Base-by-base conservation (phyloP, 1,140 invertebrate genomes). In the Panagrolaimus sp. region DNA sequence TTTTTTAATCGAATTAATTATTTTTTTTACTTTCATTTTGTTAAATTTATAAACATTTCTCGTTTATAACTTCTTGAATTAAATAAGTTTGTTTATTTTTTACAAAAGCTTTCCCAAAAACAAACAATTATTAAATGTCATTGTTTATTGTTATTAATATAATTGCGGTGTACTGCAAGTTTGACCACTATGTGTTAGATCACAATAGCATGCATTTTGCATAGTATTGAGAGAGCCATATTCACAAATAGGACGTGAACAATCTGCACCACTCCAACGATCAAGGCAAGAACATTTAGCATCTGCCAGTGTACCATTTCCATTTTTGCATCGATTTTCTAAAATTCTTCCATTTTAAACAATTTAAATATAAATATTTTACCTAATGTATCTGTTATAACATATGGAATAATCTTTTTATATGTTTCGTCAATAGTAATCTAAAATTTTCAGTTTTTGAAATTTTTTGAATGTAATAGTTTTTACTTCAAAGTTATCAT, bases 251-350 rank as follows among this genome's bases (percentile, higher is more conserved):
- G 51, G 51, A 27, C 51, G 51, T 11, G 20, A 25, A 27, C 51
- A 57, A 20, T 57, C 51, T 5, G 51, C 20, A 23, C 51, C 51
- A 16, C 27, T 57, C 51, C 51, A 57, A 27, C 20, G n/a, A 11
- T 20, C 8, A 20, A 5, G 8, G n/a, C 51, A 57, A 57, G 1
- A 20, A 27, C 51, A 57, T 57, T 27, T 57, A n/a, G 8, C 51
- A 57, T 57, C 51, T n/a, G 20, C 51, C 2, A 25, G n/a, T 57
- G 20, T 27, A 16, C 1, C 27, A 25, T 11, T 11, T 16, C 51
- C 51, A 57, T 57, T 57, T 57, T 57, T 57, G 20, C 51, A 57
- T 11, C 51, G 51, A 57, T 27, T 27, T 20, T 57, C 51, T 57
- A 5, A 23, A 57, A 57, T n/a, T n/a, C n/a, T 57, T 57, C 0